Percentiles rank a stretch among this genome's conserved stretches.
Conservation (phyloP, 2,888 invertebrate species). For the Stenolophus ochropezus region DNA sequence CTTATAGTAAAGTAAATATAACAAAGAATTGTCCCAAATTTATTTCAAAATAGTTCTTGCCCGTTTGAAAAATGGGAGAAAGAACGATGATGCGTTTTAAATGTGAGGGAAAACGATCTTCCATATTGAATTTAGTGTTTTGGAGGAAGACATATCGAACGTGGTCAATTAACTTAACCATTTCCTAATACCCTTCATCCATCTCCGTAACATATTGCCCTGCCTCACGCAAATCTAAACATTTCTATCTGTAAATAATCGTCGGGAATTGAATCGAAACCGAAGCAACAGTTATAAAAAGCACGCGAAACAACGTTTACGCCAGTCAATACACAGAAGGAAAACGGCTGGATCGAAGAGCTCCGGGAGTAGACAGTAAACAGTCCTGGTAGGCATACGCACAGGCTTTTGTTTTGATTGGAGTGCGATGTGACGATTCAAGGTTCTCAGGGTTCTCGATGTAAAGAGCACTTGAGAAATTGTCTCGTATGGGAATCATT, state of each 20-base stretch:
- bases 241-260: slow-evolving; percentile 33
- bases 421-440: background rate
- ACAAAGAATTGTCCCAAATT: too few relatives aligned
- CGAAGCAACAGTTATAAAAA: slow-evolving; percentile 31
- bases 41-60: background rate
- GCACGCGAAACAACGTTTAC: slow-evolving; percentile 25
- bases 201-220: slow-evolving; percentile 19
- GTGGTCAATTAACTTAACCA: slow-evolving; percentile 2
- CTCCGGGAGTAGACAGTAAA: background rate
- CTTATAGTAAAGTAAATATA: too few relatives aligned
- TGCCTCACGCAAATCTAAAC: slow-evolving; percentile 9
- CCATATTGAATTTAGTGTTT: background rate
- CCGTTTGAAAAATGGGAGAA: background rate
- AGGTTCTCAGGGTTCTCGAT: background rate
- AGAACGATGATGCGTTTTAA: background rate
- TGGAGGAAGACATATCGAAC: background rate
- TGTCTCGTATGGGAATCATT: background rate
- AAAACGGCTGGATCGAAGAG: background rate
- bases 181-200: slow-evolving; percentile 2
- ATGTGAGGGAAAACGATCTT: background rate
- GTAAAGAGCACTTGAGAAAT: background rate
- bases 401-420: slow-evolving; percentile 23
- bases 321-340: background rate
- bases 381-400: background rate
- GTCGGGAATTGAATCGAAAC: background rate